Base-by-base conservation (phyloP, 2,797 vertebrate genomes). In the Molothrus aeneus region DNA sequence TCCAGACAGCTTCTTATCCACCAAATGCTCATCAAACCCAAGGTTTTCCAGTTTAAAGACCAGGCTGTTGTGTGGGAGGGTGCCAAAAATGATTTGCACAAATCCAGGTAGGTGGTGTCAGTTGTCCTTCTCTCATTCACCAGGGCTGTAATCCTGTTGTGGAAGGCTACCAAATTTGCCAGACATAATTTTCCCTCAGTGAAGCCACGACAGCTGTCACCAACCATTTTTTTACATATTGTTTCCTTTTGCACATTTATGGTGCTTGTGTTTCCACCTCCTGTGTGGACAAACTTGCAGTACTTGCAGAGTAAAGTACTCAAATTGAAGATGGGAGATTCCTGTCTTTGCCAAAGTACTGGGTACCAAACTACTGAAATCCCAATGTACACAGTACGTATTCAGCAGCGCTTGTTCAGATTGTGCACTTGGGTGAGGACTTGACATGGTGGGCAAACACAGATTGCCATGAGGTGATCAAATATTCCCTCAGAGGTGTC, bases 331-430 rank as follows among this genome's bases (percentile, higher is more conserved):
- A 31, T 1, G 6, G 10, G 21, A 78, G 18, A 51, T 59, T 15
- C n/a, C 15, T 4, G 24, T 50, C 18, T 74, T 75, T 50, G 28
- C 26, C 47, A 53, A 89, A 87, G 34, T 80, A 32, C 25, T 42
- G 26, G 12, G 54, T 29, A 51, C 5, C 4, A 26, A 34, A 20
- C 9, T 53, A 31, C 29, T 43, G 38, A 83, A 80, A 80, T 50
- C 20, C 36, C 26, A 15, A 47, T 38, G 29, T 10, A 29, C 24
- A 24, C 8, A 11, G 8, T 1, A 0, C 0, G 0, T 50, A 61
- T 45, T 45, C 63, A 78, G 11, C n/a, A 40, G 26, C 36, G n/a
- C 13, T 69, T 72, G 22, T 40, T 26, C 11, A 17, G 18, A 18
- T 19, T 21, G 8, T 10, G 18, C 6, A 4, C 24, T 53, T 63